Evolutionary conservation across 2,888 invertebrate species (phyloP), one percentile per base, ranked within the genome.

Genomic region (Psylliodes chrysocephalus): DNA sequence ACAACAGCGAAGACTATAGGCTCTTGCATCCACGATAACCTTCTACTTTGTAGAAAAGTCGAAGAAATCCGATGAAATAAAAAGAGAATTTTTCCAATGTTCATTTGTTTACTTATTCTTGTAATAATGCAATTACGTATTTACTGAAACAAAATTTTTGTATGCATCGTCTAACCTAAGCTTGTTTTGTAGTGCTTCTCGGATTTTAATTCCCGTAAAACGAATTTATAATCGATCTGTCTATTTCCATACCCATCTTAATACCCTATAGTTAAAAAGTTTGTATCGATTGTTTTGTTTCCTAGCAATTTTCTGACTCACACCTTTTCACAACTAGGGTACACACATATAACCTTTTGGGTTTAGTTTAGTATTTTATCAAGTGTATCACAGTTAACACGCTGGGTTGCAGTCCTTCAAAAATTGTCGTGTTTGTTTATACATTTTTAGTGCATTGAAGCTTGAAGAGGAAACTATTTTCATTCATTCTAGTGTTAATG

Each of bases 231-330:
- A 68, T 68, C 68, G 68, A 68, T 68, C 66, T 55, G 42, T 57
- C 63, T 61, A 61, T 65, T 63, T 65, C 53, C 63, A 65, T 65
- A 63, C 57, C 63, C 60, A 62, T 63, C 65, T 68, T 64, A 64
- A 61, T 64, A 60, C 62, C 52, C 55, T 55, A 60, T 40, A 60
- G 51, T 54, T 53, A 46, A 66, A 70, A 69, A 74, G 76, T 78
- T 76, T 78, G 76, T 77, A 77, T 78, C 66, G 78, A 75, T 77
- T 75, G 78, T 77, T 75, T 68, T 74, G 78, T 77, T 75, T 68
- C 78, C 74, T 74, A 72, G 77, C 76, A 73, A 77, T 74, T 55
- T 71, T 72, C 71, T 73, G 74, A 76, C 65, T 72, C 73, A 73
- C 69, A 59, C 54, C 17, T 5, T 44, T 46, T 47, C 67, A 65